These are phyloP conservation scores for Phylloscopus trochiloides DNA, from an alignment of 2,113 vertebrate genomes.

Conservation along the genomic window DNA sequence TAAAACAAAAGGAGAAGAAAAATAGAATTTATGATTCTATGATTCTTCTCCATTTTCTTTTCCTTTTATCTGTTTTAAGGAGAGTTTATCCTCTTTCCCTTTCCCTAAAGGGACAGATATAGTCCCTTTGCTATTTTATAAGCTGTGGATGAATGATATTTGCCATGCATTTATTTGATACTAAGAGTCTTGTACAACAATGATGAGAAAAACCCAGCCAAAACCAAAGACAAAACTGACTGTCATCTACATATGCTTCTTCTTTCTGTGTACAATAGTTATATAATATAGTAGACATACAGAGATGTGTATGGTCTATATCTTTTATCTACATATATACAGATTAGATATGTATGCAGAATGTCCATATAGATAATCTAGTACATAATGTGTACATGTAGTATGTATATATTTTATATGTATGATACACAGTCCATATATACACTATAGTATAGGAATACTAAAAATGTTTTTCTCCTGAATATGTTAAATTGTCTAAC, in stretches of 20 bases:
- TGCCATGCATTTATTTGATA: not conserved
- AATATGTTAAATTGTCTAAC: not conserved
- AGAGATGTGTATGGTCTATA: not conserved
- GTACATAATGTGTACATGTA: not conserved
- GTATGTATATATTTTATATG: not conserved
- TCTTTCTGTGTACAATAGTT: not conserved
- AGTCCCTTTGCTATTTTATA: not conserved
- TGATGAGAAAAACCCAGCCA: fast-evolving
- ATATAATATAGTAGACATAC: not conserved
- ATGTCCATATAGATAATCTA: not conserved
- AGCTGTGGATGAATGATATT: not conserved
- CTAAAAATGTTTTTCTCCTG: not conserved
- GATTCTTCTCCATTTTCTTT: not conserved
- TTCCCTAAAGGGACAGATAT: not conserved
- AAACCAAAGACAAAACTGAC: not conserved
- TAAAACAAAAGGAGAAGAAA: not conserved
- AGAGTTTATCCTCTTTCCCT: not conserved
- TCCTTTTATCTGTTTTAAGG: not conserved
- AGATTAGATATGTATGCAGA: not conserved
- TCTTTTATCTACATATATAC: not conserved
- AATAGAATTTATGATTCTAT: not conserved
- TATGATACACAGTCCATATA: too few species aligned
- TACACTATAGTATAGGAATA: not conserved
- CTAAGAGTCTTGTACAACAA: not conserved
- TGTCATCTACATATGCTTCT: not conserved